Percentiles rank a stretch among this genome's conserved stretches.
phyloP scores from a whole-genome alignment of 2,113 vertebrate species.

The Todiramphus chloris region DNA sequence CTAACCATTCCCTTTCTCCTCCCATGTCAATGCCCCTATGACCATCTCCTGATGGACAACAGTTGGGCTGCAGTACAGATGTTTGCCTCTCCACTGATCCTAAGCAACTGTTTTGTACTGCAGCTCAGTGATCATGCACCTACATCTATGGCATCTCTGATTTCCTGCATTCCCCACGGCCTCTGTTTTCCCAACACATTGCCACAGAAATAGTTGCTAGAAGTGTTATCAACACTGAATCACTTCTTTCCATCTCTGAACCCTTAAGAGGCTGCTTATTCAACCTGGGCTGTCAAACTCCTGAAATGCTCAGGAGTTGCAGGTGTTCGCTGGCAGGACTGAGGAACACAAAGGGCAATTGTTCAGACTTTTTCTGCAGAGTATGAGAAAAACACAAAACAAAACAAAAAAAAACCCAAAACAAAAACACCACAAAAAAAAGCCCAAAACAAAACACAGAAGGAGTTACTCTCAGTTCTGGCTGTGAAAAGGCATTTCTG shows the following conservation, averaged over 20 bases:
- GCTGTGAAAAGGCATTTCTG: not conserved
- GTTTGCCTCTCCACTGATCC: not conserved
- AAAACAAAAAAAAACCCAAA: not conserved
- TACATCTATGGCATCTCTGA: not conserved
- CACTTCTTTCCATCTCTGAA: not conserved
- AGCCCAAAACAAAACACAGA: not conserved
- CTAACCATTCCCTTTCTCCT: not conserved
- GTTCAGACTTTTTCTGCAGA: not conserved
- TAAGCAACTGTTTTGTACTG: not conserved
- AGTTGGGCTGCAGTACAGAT: not conserved
- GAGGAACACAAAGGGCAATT: rapidly evolving
- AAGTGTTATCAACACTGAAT: not conserved
- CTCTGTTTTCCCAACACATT: not conserved
- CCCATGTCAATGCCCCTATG: rapidly evolving
- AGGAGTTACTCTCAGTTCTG: not conserved
- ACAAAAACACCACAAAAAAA: not conserved
- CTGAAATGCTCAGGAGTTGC: not conserved
- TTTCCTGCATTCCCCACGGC: not conserved
- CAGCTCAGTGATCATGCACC: not conserved
- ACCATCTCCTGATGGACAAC: not conserved
- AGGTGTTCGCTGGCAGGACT: not conserved
- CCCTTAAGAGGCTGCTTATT: not conserved
- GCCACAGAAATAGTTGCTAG: not conserved
- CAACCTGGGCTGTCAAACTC: not conserved
- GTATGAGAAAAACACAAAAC: not conserved